Evolutionary conservation across 92 coral and sea anemone species (phyloP), one percentile per base, ranked within the genome.

Genomic region (Parazoanthus swiftii): DNA sequence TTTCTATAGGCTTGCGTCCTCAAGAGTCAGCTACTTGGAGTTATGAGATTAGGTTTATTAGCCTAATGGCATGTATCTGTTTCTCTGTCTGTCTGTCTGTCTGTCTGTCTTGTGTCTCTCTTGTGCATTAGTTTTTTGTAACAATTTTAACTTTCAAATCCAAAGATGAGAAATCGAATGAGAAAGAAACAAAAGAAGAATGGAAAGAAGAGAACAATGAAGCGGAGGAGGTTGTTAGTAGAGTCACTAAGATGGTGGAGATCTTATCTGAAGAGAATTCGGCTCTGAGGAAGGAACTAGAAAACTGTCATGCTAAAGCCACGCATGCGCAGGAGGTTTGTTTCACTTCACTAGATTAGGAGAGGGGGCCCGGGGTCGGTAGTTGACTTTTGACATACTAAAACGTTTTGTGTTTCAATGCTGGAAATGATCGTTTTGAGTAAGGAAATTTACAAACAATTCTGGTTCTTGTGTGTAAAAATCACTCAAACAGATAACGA

Each of bases 161-260:
- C 14, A 2, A 16, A 83, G 86, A 67, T 26, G 86, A 44, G 71
- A 80, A 75, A 50, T 43, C 36, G 25, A 21, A 80, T 21, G 80
- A 67, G 48, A 54, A 35, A 36, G 79, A 54, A 21, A 36, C 18
- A 33, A n/a, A 79, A 21, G 50, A 68, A 33, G 39, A 25, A 23
- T 50, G 18, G 63, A 29, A 79, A 21, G 63, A 25, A 81, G 70
- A 48, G 21, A 44, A 75, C 33, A 83, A 46, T 36, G 86, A 90
- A 3, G 82, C 77, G 46, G 92, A 85, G 4, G 89, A 79, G 26
- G 98, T 96, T 25, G 98, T 93, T 21, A 89, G 95, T 5, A 91
- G 98, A 86, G 98, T 98, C 37, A 96, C 98, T 11, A 85, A 93
- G 83, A 96, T 96, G 95, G 98, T 94, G 14, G 93, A 91, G 80